These are phyloP conservation scores for Paramormyrops hopkinsi DNA, from an alignment of 2,797 vertebrate genomes.

Conservation along the genomic window DNA sequence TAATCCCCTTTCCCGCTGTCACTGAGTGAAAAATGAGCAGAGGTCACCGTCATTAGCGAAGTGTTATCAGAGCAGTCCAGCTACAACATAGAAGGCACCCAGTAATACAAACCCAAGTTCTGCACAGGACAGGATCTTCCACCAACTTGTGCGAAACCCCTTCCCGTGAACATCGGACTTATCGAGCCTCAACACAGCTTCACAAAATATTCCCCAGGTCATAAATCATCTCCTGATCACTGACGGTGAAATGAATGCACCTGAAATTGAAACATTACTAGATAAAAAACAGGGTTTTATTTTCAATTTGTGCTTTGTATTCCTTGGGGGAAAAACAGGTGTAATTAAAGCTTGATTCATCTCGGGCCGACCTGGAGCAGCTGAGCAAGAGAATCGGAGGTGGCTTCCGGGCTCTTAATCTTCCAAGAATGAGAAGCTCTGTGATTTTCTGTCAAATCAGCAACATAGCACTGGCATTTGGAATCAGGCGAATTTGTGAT, in stretches of 20 bases:
- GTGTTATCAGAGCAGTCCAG: constrained; percentile 36
- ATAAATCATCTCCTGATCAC: not conserved
- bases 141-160: not conserved
- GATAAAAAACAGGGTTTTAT: not conserved
- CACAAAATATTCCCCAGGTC: not conserved
- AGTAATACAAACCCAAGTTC: constrained; percentile 12
- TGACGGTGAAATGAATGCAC: constrained; percentile 1
- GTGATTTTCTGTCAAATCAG: constrained; percentile 8
- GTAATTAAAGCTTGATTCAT: constrained; percentile 6
- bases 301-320: not conserved
- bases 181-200: not conserved
- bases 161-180: not conserved
- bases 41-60: constrained; percentile 26
- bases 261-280: not conserved
- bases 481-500: not conserved
- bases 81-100: not conserved
- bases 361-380: not conserved
- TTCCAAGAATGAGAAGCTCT: not conserved
- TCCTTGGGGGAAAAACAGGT: not conserved
- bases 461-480: not conserved
- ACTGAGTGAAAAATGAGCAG: constrained; percentile 33
- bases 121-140: not conserved
- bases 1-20: constrained; percentile 26
- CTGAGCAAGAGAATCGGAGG: not conserved
- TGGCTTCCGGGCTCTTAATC: not conserved